These are phyloP conservation scores for Zaprionus nigranus DNA, from an alignment of 1,140 invertebrate species.

Conservation along the genomic window DNA sequence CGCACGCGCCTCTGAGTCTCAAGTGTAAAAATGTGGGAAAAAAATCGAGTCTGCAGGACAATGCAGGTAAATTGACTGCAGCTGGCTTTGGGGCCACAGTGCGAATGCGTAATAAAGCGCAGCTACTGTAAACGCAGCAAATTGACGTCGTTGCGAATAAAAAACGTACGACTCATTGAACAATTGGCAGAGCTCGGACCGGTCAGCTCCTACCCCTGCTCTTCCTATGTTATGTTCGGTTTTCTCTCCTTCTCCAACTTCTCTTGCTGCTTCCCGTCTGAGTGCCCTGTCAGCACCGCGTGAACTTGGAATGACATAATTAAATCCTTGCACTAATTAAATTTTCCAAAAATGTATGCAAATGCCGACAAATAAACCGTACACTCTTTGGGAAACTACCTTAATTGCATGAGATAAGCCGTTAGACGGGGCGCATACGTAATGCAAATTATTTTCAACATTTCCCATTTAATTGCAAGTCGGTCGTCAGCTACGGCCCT, in stretches of 20 bases:
- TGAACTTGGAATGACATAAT: constrained; percentile 75
- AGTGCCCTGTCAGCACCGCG: background rate
- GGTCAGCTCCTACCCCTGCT: background rate
- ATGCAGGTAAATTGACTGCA: constrained; percentile 82
- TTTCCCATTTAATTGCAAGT: constrained; percentile 84
- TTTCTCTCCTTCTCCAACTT: too few relatives aligned
- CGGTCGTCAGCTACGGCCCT: constrained; percentile 1
- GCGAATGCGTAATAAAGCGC: constrained; percentile 43
- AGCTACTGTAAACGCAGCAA: constrained; percentile 57
- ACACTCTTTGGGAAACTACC: constrained; percentile 68
- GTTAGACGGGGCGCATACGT: constrained; percentile 74
- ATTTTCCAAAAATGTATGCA: constrained; percentile 77
- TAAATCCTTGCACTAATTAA: constrained; percentile 84
- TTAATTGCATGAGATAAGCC: constrained; percentile 84
- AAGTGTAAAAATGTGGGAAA: constrained; percentile 67
- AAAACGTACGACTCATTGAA: constrained; percentile 58
- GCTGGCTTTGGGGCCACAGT: constrained; percentile 27
- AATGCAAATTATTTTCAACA: constrained; percentile 83
- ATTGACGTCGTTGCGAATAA: constrained; percentile 59
- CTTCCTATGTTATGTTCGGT: too few relatives aligned
- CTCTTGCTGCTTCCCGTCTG: background rate
- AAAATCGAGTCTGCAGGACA: constrained; percentile 49
- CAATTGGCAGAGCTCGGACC: constrained; percentile 31
- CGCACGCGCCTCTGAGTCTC: constrained; percentile 47
- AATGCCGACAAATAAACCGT: constrained; percentile 60